phyloP scores from a whole-genome alignment of 2,113 vertebrate species.

The Puntigrus tetrazona region DNA sequence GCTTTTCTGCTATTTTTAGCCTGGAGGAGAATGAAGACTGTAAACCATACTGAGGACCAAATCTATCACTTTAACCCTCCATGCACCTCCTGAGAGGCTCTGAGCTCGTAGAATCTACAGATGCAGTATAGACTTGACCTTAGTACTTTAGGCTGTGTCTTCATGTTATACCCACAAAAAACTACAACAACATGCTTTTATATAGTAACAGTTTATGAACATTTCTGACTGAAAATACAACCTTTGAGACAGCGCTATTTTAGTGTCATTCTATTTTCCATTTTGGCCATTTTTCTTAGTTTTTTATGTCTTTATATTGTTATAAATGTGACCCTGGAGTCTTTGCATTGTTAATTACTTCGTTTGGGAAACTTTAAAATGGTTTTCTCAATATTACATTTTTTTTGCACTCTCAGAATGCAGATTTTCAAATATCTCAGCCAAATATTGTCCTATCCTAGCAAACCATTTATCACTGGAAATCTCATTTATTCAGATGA shows the following conservation, averaged over 20 bases:
- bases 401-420: no score
- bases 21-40: conserved; percentile 66
- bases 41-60: conserved; percentile 48
- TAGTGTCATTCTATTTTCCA: not conserved
- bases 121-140: not conserved
- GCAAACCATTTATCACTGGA: no score
- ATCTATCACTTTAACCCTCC: conserved; percentile 17
- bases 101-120: conserved; percentile 21
- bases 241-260: not conserved
- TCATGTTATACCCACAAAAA: not conserved
- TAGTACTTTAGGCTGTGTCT: conserved; percentile 2
- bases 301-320: not conserved
- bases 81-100: conserved; percentile 43
- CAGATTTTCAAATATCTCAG: no score
- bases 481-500: no score
- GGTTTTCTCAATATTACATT: no score
- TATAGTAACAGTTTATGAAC: not conserved
- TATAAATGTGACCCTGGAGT: no score
- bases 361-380: no score
- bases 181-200: not conserved
- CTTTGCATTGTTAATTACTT: no score
- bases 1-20: conserved; percentile 78
- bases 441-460: no score
- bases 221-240: not conserved
- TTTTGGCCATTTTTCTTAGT: not conserved